Conservation (phyloP, 1,140 invertebrate species). For the Pseudomyrmex flavicornis region DNA sequence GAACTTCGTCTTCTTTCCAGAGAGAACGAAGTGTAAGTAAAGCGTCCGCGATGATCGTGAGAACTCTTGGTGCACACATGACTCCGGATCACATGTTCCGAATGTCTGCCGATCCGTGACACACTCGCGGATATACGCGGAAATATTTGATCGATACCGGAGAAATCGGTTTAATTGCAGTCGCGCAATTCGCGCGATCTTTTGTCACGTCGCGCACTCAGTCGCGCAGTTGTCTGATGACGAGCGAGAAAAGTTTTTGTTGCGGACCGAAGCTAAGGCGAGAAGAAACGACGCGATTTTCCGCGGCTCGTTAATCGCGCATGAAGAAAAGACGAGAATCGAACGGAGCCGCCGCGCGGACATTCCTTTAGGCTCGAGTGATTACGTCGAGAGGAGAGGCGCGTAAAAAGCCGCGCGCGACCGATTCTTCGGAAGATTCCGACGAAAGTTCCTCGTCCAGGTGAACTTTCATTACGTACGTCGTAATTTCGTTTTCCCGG, state of each 20-base stretch:
- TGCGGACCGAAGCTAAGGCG: not conserved
- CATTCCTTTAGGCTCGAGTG: conserved; percentile 55
- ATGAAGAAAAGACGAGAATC: conserved; percentile 54
- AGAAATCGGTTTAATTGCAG: conserved; percentile 1
- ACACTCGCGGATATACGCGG: too few species aligned
- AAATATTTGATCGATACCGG: conserved; percentile 1
- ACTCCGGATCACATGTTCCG: conserved; percentile 12
- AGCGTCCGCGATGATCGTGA: not conserved
- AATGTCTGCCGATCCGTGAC: not conserved
- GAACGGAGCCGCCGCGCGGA: not conserved
- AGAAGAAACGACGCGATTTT: conserved; percentile 20
- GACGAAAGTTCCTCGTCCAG: conserved; percentile 51
- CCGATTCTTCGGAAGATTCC: conserved; percentile 50
- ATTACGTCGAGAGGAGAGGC: conserved; percentile 11
- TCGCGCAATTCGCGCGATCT: not conserved
- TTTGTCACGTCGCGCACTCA: not conserved
- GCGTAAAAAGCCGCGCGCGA: conserved; percentile 42
- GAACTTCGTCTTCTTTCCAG: not conserved
- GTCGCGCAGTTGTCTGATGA: not conserved
- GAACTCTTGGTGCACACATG: conserved; percentile 28
- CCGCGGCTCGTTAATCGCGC: conserved; percentile 41
- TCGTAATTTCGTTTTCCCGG: conserved; percentile 38
- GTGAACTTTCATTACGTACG: conserved; percentile 77
- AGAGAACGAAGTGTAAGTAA: too few species aligned
- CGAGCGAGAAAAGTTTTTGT: conserved; percentile 8